Conservation (phyloP, 2,797 vertebrate genomes). For the Rhabdomys pumilio region DNA sequence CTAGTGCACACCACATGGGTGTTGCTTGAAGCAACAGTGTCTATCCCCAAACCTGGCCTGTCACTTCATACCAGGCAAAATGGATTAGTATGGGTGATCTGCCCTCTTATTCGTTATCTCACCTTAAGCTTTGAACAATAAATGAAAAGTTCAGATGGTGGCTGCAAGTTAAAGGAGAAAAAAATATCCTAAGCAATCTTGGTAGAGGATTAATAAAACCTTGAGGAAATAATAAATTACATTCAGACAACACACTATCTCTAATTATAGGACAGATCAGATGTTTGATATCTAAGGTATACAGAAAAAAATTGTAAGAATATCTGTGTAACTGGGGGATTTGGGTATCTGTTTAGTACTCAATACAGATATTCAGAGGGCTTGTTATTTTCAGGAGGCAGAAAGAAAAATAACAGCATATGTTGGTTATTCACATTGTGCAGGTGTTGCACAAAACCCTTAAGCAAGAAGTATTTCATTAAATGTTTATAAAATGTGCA, state of each 20-base stretch:
- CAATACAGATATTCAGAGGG: neutral
- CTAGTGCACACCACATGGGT: neutral
- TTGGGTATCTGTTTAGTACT: slow-evolving; percentile 20
- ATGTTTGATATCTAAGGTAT: slow-evolving; percentile 42
- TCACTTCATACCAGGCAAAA: slow-evolving; percentile 26
- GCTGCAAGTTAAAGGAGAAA: slow-evolving; percentile 9
- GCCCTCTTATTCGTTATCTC: neutral
- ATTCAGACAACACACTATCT: slow-evolving; percentile 28
- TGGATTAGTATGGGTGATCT: neutral
- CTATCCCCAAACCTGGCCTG: neutral
- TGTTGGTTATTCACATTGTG: neutral
- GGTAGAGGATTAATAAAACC: neutral
- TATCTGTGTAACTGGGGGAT: neutral
- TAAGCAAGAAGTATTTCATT: slow-evolving; percentile 7
- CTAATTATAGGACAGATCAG: slow-evolving; percentile 18
- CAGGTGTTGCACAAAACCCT: neutral
- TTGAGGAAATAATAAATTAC: slow-evolving; percentile 51
- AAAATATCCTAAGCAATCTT: neutral
- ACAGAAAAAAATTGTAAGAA: neutral
- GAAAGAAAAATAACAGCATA: slow-evolving; percentile 8
- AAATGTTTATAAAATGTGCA: neutral
- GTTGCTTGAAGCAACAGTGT: neutral
- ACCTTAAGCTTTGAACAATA: neutral
- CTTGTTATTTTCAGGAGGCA: slow-evolving; percentile 30
- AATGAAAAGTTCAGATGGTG: neutral